A percentile compares a stretch with the other conserved stretches of the same genome.
Evolutionary conservation across 1,140 invertebrate genomes (phyloP).

Genomic region (Lepidurus arcticus): DNA sequence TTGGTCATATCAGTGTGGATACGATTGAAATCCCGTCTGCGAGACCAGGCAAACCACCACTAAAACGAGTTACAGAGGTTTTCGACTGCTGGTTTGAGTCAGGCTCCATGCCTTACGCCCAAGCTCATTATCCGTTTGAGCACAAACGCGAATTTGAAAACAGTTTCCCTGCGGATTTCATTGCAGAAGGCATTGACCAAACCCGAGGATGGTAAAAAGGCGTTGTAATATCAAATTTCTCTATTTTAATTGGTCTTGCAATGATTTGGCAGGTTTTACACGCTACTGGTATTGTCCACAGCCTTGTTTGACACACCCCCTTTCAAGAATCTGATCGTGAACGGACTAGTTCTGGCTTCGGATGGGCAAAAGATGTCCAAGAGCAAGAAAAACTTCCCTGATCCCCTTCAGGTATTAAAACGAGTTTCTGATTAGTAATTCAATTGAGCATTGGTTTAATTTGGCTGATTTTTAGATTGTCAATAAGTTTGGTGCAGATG

Average conservation of each 20-base stretch:
- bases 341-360: constrained; percentile 87
- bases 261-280: constrained; percentile 72
- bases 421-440: constrained; percentile 22
- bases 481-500: constrained; percentile 93
- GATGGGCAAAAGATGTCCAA: constrained; percentile 99
- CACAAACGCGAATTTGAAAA: constrained; percentile 85
- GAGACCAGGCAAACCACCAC: constrained; percentile 68
- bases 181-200: constrained; percentile 98
- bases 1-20: constrained; percentile 63
- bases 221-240: background rate
- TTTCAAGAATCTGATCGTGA: constrained; percentile 95
- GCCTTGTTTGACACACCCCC: constrained; percentile 93
- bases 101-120: constrained; percentile 98
- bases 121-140: constrained; percentile 95
- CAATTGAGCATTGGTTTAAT: background rate
- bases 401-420: constrained; percentile 65
- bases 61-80: constrained; percentile 84
- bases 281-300: constrained; percentile 90
- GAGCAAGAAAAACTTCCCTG: constrained; percentile 97
- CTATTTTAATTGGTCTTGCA: background rate
- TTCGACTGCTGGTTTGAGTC: constrained; percentile 99
- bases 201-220: constrained; percentile 78
- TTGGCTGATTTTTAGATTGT: constrained; percentile 54
- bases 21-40: constrained; percentile 87
- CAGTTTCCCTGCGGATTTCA: constrained; percentile 97